Conservation (phyloP, 1,140 invertebrate species). For the Drosophila cardini region DNA sequence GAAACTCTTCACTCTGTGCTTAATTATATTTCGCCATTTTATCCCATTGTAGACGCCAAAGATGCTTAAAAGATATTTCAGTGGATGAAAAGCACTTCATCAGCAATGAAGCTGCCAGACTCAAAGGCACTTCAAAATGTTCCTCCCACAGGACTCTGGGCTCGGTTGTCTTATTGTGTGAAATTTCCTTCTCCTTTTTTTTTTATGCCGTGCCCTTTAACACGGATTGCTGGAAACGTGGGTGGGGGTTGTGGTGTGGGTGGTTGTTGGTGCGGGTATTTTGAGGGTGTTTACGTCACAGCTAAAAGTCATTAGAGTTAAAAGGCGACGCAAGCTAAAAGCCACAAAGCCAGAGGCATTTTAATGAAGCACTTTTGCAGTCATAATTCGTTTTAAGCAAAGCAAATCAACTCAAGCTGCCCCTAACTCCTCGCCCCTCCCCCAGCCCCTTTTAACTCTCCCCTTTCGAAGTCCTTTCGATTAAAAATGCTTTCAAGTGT, state of each 20-base stretch:
- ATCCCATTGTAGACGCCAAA: conserved; percentile 22
- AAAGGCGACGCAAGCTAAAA: conserved; percentile 57
- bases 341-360: conserved; percentile 71
- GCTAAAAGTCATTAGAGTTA: conserved; percentile 74
- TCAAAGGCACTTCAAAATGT: conserved; percentile 29
- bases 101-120: conserved; percentile 42
- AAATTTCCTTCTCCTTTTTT: background rate
- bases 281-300: conserved; percentile 23
- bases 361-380: conserved; percentile 79
- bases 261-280: conserved; percentile 36
- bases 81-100: conserved; percentile 63
- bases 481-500: background rate
- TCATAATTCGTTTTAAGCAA: conserved; percentile 76
- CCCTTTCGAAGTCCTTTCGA: conserved; percentile 1
- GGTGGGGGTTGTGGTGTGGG: conserved; percentile 10
- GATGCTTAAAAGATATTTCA: conserved; percentile 68
- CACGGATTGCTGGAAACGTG: background rate
- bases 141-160: conserved; percentile 4
- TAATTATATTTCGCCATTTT: background rate
- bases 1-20: background rate
- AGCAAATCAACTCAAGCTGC: conserved; percentile 62
- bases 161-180: conserved; percentile 54
- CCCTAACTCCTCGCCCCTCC: background rate
- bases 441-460: too few species aligned
- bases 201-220: conserved; percentile 2